Percentiles rank a stretch among this genome's conserved stretches.
Evolutionary conservation across 2,113 vertebrate species (phyloP).

Genomic region (Gadus macrocephalus): DNA sequence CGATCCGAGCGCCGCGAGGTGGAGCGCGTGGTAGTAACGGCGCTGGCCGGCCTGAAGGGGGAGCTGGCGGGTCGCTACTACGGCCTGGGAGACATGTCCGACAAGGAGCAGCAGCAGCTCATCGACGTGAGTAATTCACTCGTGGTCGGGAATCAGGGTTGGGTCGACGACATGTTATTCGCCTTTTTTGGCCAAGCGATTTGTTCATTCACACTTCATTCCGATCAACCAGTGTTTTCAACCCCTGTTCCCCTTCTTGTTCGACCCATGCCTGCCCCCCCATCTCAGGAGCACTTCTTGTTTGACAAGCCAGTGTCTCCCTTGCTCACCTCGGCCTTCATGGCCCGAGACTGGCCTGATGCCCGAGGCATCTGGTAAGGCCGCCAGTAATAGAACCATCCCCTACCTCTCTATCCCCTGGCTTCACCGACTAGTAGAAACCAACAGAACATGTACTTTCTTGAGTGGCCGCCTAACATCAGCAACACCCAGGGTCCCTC

Average conservation of each 20-base stretch:
- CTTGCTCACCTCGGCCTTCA: slow-evolving; percentile 61
- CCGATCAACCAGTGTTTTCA: no score
- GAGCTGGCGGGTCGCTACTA: slow-evolving; percentile 89
- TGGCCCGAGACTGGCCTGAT: slow-evolving; percentile 68
- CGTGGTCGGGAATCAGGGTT: no score
- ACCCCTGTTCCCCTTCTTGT: not conserved
- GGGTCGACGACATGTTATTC: not conserved
- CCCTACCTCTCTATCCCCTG: not conserved
- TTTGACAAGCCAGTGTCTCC: slow-evolving; percentile 70
- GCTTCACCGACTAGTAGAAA: not conserved
- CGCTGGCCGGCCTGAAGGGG: slow-evolving; percentile 82
- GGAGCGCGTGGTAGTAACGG: slow-evolving; percentile 80
- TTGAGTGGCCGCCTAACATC: no score
- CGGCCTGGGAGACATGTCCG: slow-evolving; percentile 82
- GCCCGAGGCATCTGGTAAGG: slow-evolving; percentile 62
- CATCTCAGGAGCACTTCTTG: slow-evolving; percentile 66
- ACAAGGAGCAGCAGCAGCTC: slow-evolving; percentile 87
- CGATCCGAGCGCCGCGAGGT: slow-evolving; percentile 88
- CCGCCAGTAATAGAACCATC: not conserved
- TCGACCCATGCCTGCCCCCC: slow-evolving; percentile 11
- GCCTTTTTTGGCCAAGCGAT: not conserved
- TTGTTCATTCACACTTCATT: no score
- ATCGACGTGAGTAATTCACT: slow-evolving; percentile 80
- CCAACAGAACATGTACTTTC: no score
- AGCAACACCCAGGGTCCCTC: no score